Evolutionary conservation across 2,797 vertebrate genomes (phyloP), one percentile per base, ranked within the genome.

Genomic region (Cetoscarus ocellatus): DNA sequence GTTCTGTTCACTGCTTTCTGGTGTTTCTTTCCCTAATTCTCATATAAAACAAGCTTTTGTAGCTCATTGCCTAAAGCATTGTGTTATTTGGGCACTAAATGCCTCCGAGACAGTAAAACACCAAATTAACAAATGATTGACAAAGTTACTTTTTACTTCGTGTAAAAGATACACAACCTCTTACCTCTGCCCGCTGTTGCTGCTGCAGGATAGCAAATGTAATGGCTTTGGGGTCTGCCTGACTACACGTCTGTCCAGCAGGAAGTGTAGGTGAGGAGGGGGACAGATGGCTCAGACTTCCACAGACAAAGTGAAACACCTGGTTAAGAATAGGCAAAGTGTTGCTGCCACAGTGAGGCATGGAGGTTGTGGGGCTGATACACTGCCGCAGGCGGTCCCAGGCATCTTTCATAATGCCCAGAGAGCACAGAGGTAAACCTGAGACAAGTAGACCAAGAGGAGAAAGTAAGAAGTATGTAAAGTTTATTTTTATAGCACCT

Each of bases 301-400:
- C 94, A 68, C 94, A 95, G 61, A 94, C 83, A 63, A 96, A 96
- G 55, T 93, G 90, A 70, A 94, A 94, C 62, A 93, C 91, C 68
- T 95, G 94, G 77, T 90, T 88, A 5, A 95, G 85, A 75, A 96
- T 90, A n/a, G 91, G 89, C 68, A 91, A 69, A 47, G 85, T 82
- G 77, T 88, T 86, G 63, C 75, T 82, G 57, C 91, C 80, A 0
- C 65, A 68, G 17, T 85, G 73, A 55, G 86, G 71, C 66, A 90
- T 69, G 1, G 83, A 61, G 34, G 87, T 71, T 56, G 82, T 79
- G 0, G 94, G 94, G 72, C 92, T 95, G 86, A 95, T 95, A 48
- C 95, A 95, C 88, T 95, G 94, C 3, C 94, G 88, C 52, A 95
- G 83, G 39, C 94, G 89, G 77, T 95, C 94, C 95, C 95, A 96